Conservation (phyloP, 2,888 invertebrate species). For the Philonicus albiceps region DNA sequence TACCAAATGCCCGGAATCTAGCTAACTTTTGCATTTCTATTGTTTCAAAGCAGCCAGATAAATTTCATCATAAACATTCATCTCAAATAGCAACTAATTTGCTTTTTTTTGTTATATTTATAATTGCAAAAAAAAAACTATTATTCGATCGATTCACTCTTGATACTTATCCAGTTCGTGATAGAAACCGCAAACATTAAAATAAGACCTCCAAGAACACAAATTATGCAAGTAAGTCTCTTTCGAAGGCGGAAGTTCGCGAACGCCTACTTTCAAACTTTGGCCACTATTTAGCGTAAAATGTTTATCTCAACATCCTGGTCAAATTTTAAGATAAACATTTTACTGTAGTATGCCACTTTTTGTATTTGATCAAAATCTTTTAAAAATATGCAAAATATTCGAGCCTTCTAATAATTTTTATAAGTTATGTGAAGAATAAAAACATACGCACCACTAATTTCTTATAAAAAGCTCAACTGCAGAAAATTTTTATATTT, state of each 20-base stretch:
- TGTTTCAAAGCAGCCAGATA: background rate
- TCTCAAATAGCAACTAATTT: background rate
- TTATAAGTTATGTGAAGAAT: background rate
- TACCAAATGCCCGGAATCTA: background rate
- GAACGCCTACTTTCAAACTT: background rate
- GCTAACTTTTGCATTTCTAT: background rate
- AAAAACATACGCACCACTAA: background rate
- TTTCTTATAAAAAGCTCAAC: background rate
- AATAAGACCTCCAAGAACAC: background rate
- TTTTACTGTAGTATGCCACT: background rate
- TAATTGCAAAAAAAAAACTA: background rate
- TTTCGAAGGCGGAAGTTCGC: background rate
- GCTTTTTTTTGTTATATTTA: background rate
- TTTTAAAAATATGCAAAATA: background rate
- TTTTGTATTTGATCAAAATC: background rate
- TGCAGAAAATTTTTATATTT: background rate
- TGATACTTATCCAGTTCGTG: background rate
- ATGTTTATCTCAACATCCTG: background rate
- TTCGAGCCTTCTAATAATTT: background rate
- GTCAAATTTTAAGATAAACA: background rate
- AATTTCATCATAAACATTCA: background rate
- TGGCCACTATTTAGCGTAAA: background rate
- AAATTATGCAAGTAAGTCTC: background rate
- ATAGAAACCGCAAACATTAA: background rate
- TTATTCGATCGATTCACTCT: background rate